These are phyloP conservation scores for Pelodiscus sinensis DNA, from an alignment of 2,113 vertebrate genomes.

Conservation along the genomic window DNA sequence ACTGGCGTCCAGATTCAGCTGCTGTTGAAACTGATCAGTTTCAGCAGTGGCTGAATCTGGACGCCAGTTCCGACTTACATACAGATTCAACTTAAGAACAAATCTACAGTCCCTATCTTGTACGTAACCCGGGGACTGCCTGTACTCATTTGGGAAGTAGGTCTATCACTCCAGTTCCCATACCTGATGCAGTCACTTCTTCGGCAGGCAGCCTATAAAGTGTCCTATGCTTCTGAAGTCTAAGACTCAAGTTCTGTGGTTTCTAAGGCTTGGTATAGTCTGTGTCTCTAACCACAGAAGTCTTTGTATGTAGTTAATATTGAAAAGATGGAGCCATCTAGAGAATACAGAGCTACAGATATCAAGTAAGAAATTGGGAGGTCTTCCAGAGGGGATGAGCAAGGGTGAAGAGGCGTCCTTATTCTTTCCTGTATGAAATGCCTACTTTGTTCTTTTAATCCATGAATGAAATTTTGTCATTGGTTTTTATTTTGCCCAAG, in stretches of 20 bases:
- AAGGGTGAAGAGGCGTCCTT: no score
- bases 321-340: conserved; percentile 1
- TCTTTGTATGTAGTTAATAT: not conserved
- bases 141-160: not conserved
- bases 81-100: no score
- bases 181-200: not conserved
- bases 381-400: not conserved
- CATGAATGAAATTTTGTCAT: not conserved
- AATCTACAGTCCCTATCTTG: no score
- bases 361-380: not conserved
- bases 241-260: not conserved
- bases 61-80: no score
- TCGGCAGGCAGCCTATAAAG: not conserved
- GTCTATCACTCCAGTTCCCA: not conserved
- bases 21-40: no score
- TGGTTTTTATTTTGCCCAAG: not conserved
- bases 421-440: not conserved
- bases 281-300: not conserved
- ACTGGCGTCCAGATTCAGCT: no score
- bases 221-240: not conserved
- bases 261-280: not conserved
- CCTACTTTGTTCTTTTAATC: not conserved
- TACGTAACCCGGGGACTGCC: no score
- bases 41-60: no score
- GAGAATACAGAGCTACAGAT: conserved; percentile 9